Conservation (phyloP, 2,113 vertebrate species). For the Cephalopholis sonnerati region DNA sequence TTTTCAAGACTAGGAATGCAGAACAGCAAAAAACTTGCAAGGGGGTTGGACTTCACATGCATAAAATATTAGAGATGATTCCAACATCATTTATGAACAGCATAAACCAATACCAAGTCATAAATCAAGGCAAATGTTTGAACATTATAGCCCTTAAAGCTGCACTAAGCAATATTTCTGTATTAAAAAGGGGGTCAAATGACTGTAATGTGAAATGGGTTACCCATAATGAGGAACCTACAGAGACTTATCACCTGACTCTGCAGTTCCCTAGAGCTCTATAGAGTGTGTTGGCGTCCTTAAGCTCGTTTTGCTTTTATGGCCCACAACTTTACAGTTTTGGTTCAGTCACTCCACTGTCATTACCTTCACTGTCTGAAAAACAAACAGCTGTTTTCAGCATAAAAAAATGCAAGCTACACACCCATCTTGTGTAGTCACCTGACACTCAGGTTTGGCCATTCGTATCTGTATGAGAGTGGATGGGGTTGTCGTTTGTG, state of each 20-base stretch:
- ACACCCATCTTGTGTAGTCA: neutral
- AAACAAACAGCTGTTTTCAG: neutral
- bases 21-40: neutral
- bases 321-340: neutral
- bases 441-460: neutral
- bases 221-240: neutral
- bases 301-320: neutral
- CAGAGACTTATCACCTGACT: neutral
- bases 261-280: neutral
- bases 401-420: neutral
- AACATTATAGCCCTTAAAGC: neutral
- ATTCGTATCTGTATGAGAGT: neutral
- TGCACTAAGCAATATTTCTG: conserved; percentile 4
- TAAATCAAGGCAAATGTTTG: neutral
- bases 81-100: neutral
- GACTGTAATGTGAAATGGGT: neutral
- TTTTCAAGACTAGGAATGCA: neutral
- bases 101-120: neutral
- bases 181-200: neutral
- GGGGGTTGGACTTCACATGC: neutral
- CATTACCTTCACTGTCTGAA: neutral
- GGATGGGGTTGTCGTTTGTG: neutral
- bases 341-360: neutral
- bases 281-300: neutral
- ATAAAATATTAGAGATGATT: neutral